Conservation (phyloP, 1,140 invertebrate species). For the Nasonia longicornis region DNA sequence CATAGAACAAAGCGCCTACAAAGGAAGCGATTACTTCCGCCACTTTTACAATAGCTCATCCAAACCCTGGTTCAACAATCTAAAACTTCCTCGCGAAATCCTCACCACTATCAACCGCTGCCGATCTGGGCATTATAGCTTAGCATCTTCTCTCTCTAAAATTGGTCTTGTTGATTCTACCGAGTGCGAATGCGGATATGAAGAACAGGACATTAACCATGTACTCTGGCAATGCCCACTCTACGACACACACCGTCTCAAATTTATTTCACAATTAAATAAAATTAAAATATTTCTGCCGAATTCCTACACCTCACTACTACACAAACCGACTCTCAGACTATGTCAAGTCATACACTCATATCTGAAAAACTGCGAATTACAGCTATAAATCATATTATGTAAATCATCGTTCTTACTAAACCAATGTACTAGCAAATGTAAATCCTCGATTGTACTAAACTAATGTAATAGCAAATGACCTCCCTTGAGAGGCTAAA, state of each 20-base stretch:
- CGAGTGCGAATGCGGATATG: neutral
- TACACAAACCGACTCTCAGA: neutral
- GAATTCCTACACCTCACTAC: neutral
- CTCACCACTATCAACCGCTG: neutral
- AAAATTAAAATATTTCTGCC: neutral
- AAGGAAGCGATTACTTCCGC: neutral
- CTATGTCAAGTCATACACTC: neutral
- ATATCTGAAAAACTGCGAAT: too few relatives aligned
- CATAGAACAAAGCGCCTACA: neutral
- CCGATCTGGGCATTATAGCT: neutral
- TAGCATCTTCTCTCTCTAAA: neutral
- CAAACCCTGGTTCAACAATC: conserved; percentile 1
- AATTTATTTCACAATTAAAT: neutral
- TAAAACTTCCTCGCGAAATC: neutral
- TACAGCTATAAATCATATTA: too few relatives aligned
- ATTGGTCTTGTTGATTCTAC: neutral
- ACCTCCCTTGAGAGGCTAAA: too few relatives aligned
- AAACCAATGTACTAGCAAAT: too few relatives aligned
- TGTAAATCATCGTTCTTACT: too few relatives aligned
- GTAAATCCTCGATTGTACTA: too few relatives aligned
- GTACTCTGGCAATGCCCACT: conserved; percentile 17
- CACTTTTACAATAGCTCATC: neutral
- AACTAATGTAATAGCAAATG: too few relatives aligned
- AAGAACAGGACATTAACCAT: neutral
- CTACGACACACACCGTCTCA: neutral